Evolutionary conservation across 1,140 invertebrate species (phyloP), one percentile per base, ranked within the genome.

Genomic region (Ceratitis capitata): DNA sequence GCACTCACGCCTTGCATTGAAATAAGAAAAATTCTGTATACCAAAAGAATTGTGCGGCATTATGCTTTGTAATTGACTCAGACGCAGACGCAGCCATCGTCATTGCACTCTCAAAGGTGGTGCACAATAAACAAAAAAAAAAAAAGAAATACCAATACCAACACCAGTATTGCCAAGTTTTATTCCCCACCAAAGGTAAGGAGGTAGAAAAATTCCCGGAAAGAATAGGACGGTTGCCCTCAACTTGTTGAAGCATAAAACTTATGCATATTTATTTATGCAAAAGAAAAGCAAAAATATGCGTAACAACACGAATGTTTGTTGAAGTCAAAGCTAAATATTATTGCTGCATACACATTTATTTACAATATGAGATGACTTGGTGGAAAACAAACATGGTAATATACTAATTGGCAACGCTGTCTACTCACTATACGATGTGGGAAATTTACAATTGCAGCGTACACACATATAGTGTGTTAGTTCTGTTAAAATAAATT

Each of bases 171-270:
- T 74, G 64, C 35, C 64, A 74, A 61, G 51, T 53, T 12, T 53
- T 53, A 53, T n/a, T 4, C 49, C n/a, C n/a, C n/a, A n/a, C n/a
- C 1, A 69, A 69, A 69, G 32, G 29, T 69, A 26, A 16, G 23
- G 39, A 78, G 39, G 42, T 78, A 78, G 39, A 78, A 78, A 78
- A 78, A 78, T 78, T 78, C 69, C 69, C n/a, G 10, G 69, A n/a
- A 78, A 78, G 9, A 78, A n/a, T 9, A 69, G 39, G 14, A 69
- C 39, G n/a, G 35, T 39, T 26, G 64, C 16, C 14, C 23, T 1
- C 69, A 78, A n/a, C 42, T 45, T 78, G 3, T 0, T 42, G 19
- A n/a, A 9, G 5, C 9, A 16, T 12, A 32, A 64, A 35, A 47
- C 10, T 9, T 4, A 47, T 45, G 45, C 23, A 42, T 10, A 45